phyloP scores from a whole-genome alignment of 2,797 vertebrate genomes.

The Rhinichthys osculus region DNA sequence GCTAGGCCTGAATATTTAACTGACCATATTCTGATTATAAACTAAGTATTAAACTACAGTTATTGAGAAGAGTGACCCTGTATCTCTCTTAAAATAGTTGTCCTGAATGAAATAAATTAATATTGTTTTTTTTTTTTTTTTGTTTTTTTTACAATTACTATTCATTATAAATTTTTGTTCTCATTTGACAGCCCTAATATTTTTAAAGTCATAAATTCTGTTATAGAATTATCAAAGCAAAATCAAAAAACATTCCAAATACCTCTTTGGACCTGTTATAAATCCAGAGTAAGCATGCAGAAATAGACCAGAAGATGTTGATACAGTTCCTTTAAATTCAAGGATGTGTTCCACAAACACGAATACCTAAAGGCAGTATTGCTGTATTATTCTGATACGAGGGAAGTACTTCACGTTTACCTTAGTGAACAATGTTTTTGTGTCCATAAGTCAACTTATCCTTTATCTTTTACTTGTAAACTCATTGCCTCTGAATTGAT shows the following conservation, averaged over 20 bases:
- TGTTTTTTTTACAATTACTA: background rate
- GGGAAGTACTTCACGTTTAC: background rate
- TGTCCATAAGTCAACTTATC: background rate
- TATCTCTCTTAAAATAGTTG: background rate
- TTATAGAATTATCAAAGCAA: background rate
- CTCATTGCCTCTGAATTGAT: slow-evolving; percentile 13
- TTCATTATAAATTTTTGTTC: background rate
- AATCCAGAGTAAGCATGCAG: slow-evolving; percentile 7
- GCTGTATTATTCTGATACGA: background rate
- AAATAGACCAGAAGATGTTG: slow-evolving; percentile 23
- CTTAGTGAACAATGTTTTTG: background rate
- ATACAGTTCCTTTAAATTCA: background rate
- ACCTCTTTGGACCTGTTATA: background rate
- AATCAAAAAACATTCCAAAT: background rate
- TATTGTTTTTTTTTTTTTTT: background rate
- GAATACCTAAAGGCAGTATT: background rate
- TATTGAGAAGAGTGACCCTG: background rate
- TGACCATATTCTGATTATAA: background rate
- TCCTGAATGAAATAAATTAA: background rate
- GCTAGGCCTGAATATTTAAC: background rate
- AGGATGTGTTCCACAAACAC: background rate
- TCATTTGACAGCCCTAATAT: background rate
- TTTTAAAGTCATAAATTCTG: background rate
- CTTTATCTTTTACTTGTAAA: slow-evolving; percentile 17
- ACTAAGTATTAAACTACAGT: background rate